phyloP scores from a whole-genome alignment of 2,888 invertebrate species.

The Lymantria monacha region DNA sequence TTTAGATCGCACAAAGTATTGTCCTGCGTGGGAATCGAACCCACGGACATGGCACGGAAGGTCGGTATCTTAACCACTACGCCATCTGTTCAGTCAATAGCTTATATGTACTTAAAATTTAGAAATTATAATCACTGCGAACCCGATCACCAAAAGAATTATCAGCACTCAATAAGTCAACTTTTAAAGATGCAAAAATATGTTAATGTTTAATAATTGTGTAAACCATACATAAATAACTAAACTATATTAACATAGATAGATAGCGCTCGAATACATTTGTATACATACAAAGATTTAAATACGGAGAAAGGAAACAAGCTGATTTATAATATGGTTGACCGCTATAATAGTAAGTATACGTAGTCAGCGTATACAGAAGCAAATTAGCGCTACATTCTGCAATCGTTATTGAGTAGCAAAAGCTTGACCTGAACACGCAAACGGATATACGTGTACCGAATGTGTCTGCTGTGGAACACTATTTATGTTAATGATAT shows the following conservation, averaged over 20 bases:
- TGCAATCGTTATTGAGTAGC: constrained; percentile 42
- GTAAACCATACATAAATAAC: neutral
- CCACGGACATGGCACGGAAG: too few relatives aligned
- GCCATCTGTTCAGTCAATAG: too few relatives aligned
- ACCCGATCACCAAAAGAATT: too few relatives aligned
- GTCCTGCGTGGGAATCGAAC: too few relatives aligned
- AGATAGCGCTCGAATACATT: constrained; percentile 14
- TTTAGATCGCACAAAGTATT: too few relatives aligned
- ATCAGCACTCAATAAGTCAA: too few relatives aligned
- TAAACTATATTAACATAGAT: neutral
- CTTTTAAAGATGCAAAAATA: too few relatives aligned
- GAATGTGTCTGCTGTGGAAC: constrained; percentile 63
- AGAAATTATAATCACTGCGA: too few relatives aligned
- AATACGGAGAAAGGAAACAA: constrained; percentile 21
- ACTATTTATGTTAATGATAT: constrained; percentile 78
- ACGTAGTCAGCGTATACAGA: constrained; percentile 44
- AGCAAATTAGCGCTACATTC: constrained; percentile 50
- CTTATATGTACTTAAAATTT: too few relatives aligned
- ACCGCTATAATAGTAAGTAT: constrained; percentile 24
- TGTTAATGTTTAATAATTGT: neutral
- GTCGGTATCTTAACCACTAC: too few relatives aligned
- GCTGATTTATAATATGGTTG: constrained; percentile 18
- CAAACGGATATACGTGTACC: constrained; percentile 59
- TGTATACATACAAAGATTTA: constrained; percentile 19
- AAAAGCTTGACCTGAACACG: constrained; percentile 51